Conservation (phyloP, 64 coral and sea anemone genomes). For the Montipora sp. region DNA sequence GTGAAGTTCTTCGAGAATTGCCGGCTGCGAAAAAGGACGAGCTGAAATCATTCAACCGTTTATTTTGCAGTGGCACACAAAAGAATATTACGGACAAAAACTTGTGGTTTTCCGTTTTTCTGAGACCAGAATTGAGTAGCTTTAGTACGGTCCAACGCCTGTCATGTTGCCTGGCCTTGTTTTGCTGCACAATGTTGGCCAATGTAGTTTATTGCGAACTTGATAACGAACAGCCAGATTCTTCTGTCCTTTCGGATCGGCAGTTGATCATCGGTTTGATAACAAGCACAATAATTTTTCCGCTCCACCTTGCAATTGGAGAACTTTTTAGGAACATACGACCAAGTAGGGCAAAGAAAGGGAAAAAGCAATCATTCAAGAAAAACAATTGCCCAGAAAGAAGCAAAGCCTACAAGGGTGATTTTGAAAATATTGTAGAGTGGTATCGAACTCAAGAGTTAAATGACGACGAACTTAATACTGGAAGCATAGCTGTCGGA, state of each 20-base stretch:
- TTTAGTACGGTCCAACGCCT: conserved; percentile 84
- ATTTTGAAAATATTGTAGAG: conserved; percentile 40
- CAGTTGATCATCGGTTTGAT: conserved; percentile 59
- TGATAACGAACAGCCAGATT: conserved; percentile 19
- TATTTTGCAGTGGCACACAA: conserved; percentile 60
- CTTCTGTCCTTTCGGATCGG: background rate
- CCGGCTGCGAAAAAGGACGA: conserved; percentile 50
- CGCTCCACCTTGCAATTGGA: conserved; percentile 64
- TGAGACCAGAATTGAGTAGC: conserved; percentile 54
- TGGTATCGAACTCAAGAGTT: conserved; percentile 25
- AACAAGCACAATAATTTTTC: conserved; percentile 77
- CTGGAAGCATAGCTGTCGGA: background rate
- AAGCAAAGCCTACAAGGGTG: background rate
- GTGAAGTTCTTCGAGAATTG: conserved; percentile 65
- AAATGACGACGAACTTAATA: background rate
- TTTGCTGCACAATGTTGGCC: conserved; percentile 68
- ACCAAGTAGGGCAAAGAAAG: background rate
- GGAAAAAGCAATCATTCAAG: background rate
- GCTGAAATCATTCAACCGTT: conserved; percentile 57
- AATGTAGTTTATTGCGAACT: conserved; percentile 70
- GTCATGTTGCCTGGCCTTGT: conserved; percentile 76
- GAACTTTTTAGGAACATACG: conserved; percentile 65
- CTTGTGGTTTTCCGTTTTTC: conserved; percentile 86
- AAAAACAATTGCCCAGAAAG: conserved; percentile 13
- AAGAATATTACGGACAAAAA: conserved; percentile 68